Conservation (phyloP, 2,113 vertebrate species). For the Pseudopipra pipra region DNA sequence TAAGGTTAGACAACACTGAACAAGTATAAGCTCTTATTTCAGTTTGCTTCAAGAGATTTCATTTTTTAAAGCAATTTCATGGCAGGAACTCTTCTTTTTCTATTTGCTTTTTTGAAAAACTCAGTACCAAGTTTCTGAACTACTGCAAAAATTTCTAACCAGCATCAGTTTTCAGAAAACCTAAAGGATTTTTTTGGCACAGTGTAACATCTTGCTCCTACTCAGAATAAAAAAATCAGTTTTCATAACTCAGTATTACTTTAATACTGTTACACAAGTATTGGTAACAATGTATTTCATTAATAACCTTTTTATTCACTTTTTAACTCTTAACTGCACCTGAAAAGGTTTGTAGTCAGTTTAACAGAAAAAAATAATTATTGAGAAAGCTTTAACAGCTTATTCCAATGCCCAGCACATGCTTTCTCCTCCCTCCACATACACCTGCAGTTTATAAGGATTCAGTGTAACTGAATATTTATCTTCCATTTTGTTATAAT, state of each 20-base stretch:
- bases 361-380: neutral
- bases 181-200: neutral
- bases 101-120: neutral
- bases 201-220: neutral
- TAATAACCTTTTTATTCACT: neutral
- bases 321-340: neutral
- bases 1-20: neutral
- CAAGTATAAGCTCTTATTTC: neutral
- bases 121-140: neutral
- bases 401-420: neutral
- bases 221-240: neutral
- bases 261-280: neutral
- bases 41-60: neutral
- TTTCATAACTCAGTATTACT: neutral
- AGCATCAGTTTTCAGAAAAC: neutral
- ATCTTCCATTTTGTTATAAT: constrained; percentile 24
- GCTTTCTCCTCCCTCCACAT: neutral
- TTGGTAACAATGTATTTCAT: neutral
- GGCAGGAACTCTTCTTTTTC: neutral
- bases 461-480: constrained; percentile 11
- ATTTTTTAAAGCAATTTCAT: neutral
- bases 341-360: neutral
- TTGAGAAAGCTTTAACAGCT: neutral
- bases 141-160: neutral
- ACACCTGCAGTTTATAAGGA: neutral